These are phyloP conservation scores for Romanogobio albipinnatus DNA, from an alignment of 2,113 vertebrate genomes.

Conservation along the genomic window DNA sequence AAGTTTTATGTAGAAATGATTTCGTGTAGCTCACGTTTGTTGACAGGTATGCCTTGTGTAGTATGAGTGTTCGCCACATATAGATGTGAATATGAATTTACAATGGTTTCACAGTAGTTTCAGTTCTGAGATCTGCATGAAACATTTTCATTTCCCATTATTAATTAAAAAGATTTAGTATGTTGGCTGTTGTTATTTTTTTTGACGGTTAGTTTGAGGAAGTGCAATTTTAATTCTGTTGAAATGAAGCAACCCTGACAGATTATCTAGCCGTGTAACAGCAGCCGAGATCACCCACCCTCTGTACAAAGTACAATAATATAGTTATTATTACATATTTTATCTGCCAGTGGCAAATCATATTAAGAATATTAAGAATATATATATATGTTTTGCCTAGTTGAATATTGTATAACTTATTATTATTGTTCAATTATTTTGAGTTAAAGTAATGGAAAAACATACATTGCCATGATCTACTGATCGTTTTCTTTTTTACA, in stretches of 20 bases:
- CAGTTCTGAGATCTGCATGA: constrained; percentile 43
- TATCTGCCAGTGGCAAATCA: too few species aligned
- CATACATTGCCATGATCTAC: too few species aligned
- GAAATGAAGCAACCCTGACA: constrained; percentile 10
- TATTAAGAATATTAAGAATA: too few species aligned
- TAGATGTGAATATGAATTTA: background rate
- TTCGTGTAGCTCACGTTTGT: background rate
- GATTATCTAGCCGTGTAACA: background rate
- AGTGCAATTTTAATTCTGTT: constrained; percentile 21
- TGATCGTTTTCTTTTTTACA: too few species aligned
- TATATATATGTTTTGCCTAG: too few species aligned
- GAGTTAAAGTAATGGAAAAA: too few species aligned
- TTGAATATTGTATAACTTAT: too few species aligned
- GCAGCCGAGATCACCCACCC: background rate
- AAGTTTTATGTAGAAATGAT: background rate
- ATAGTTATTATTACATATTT: background rate
- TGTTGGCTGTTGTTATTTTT: background rate
- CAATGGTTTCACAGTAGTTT: constrained; percentile 34
- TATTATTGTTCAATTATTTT: too few species aligned
- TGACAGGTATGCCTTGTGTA: too few species aligned
- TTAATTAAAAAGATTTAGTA: background rate
- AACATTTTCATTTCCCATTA: constrained; percentile 46
- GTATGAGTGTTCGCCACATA: background rate
- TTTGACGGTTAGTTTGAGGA: constrained; percentile 31
- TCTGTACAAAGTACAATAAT: background rate